Base-by-base conservation (phyloP, 1,140 invertebrate species). In the Antheraea pernyi region DNA sequence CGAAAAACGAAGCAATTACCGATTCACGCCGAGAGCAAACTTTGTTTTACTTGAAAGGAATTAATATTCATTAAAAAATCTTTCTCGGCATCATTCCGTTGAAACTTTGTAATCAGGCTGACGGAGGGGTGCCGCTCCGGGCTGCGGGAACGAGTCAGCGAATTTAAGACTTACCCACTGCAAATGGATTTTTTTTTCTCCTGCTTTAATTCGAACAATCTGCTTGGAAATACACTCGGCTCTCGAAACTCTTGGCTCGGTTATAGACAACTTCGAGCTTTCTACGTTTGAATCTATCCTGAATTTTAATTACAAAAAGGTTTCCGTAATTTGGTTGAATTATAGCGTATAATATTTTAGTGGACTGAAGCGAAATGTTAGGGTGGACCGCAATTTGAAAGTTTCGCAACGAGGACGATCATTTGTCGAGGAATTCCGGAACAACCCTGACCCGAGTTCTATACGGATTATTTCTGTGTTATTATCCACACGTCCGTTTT, bases 11-110 rank as follows among this genome's bases (percentile, higher is more conserved):
- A 83, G 83, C 85, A 87, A 89, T 90, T 89, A 91, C 83, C 80
- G 82, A 89, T 88, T 85, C 83, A 73, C 86, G 77, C 77, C 68
- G 74, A 83, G 75, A 86, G 78, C 81, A 91, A 89, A 89, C 80
- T 91, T 89, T 89, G 85, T 89, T 90, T 87, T 89, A 86, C 85
- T 84, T 80, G 81, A 78, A 80, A 81, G 79, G 83, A 88, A 90
- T 91, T 91, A 91, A 89, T 89, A 91, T 91, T 91, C 87, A 91
- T 91, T 91, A 91, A 91, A 90, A 90, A 91, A 91, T 89, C 83
- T 88, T 86, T 85, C 80, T 73, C 83, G 84, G 80, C 86, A 86
- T 89, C 84, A 86, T 85, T 87, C 82, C 78, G 80, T 83, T 83
- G 81, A 88, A 91, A 88, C 84, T 91, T 91, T 87, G 87, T 88